Percentiles rank a stretch among this genome's conserved stretches.
Conservation (phyloP, 2,797 vertebrate genomes). For the Amazonetta brasiliensis region DNA sequence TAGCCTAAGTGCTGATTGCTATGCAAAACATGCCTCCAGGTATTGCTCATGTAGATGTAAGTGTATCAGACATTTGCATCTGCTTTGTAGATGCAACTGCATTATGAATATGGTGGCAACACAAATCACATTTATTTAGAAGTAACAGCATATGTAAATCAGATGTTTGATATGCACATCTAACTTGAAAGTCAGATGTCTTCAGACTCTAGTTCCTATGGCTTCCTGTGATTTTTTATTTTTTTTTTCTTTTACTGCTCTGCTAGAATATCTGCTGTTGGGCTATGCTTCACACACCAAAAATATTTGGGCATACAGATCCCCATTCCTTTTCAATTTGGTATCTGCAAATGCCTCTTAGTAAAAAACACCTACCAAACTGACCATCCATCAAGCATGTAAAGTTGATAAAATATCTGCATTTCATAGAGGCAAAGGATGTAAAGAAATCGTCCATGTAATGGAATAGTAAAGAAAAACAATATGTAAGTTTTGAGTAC, state of each 20-base stretch:
- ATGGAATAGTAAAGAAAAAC: not conserved
- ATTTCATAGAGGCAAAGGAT: not conserved
- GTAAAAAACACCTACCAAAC: not conserved
- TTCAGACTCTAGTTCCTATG: not conserved
- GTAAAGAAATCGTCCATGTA: not conserved
- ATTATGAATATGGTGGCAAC: not conserved
- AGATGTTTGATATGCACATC: not conserved
- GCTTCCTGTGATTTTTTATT: not conserved
- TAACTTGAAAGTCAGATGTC: not conserved
- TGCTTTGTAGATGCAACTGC: not conserved
- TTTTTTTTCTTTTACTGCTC: not conserved
- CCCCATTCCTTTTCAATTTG: not conserved
- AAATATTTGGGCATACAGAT: not conserved
- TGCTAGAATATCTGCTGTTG: not conserved
- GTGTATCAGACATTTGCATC: not conserved
- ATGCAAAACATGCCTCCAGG: not conserved
- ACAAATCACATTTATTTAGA: not conserved
- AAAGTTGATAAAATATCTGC: not conserved
- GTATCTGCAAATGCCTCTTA: not conserved
- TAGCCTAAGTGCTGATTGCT: not conserved
- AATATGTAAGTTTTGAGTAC: conserved; percentile 64
- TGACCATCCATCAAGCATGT: not conserved
- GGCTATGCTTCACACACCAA: not conserved
- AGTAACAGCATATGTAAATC: not conserved
- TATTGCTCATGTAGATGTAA: not conserved